These are phyloP conservation scores for Epinotia brunnichana DNA, from an alignment of 2,888 invertebrate genomes.

Conservation along the genomic window DNA sequence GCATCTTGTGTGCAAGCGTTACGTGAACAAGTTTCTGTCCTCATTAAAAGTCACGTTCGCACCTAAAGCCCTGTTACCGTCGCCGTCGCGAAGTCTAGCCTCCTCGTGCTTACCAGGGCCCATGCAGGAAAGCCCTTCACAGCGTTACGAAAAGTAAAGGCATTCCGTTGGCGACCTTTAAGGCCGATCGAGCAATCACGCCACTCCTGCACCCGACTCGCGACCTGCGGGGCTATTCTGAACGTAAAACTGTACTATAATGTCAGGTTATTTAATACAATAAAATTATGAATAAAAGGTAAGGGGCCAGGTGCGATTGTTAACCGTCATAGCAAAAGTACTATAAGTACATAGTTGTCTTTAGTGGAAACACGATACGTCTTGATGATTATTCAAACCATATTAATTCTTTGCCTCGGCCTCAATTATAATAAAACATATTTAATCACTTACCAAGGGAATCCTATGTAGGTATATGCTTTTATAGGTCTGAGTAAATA, in stretches of 20 bases:
- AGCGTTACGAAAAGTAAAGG: constrained; percentile 42
- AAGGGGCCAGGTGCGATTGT: background rate
- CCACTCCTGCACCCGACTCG: constrained; percentile 39
- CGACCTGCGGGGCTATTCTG: constrained; percentile 38
- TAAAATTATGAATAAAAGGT: background rate
- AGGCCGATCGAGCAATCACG: constrained; percentile 43
- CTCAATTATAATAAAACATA: too few relatives aligned
- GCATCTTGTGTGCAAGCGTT: background rate
- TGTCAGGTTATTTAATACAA: background rate
- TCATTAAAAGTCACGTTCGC: constrained; percentile 11
- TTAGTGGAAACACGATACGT: background rate
- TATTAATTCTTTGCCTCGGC: background rate
- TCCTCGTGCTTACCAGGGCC: constrained; percentile 2
- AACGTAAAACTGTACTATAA: background rate
- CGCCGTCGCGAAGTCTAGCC: constrained; percentile 37
- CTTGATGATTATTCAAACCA: background rate
- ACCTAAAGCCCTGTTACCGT: background rate
- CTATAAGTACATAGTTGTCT: background rate
- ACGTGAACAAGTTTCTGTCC: background rate
- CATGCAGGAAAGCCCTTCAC: constrained; percentile 35
- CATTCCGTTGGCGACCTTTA: constrained; percentile 42
- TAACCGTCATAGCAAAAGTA: background rate
- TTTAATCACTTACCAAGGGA: too few relatives aligned
- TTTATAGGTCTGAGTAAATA: too few relatives aligned
- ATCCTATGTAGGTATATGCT: too few relatives aligned